These are phyloP conservation scores for Acronicta aceris DNA, from an alignment of 2,888 invertebrate genomes.

Conservation along the genomic window DNA sequence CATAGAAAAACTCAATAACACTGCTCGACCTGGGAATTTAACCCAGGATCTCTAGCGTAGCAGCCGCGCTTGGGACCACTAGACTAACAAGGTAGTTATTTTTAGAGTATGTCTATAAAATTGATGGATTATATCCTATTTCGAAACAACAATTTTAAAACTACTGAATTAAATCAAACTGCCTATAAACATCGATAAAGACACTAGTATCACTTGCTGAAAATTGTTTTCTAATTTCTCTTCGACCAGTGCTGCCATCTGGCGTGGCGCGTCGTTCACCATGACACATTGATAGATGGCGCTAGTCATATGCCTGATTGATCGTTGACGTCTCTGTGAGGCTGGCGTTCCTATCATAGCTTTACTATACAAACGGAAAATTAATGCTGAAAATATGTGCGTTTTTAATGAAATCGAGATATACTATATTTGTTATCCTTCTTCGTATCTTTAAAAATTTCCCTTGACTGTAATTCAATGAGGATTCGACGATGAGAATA, in stretches of 20 bases:
- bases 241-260: constrained; percentile 82
- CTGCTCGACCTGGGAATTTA: no score
- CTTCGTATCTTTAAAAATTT: not conserved
- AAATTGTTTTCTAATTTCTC: constrained; percentile 86
- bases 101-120: no score
- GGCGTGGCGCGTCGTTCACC: constrained; percentile 72
- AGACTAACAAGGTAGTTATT: no score
- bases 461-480: no score
- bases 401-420: constrained; percentile 1
- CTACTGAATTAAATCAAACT: constrained; percentile 35
- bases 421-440: not conserved
- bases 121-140: no score
- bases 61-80: no score
- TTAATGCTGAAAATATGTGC: constrained; percentile 44
- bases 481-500: no score
- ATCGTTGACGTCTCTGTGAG: constrained; percentile 80
- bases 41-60: no score
- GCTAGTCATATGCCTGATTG: constrained; percentile 83
- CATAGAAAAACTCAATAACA: no score
- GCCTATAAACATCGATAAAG: constrained; percentile 38
- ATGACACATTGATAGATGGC: constrained; percentile 87
- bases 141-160: constrained; percentile 9
- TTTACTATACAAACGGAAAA: constrained; percentile 46
- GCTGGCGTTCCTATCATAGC: constrained; percentile 60
- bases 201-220: constrained; percentile 63